Evolutionary conservation across 1,140 invertebrate genomes (phyloP).

Genomic region (Drosophila ohnishii): DNA sequence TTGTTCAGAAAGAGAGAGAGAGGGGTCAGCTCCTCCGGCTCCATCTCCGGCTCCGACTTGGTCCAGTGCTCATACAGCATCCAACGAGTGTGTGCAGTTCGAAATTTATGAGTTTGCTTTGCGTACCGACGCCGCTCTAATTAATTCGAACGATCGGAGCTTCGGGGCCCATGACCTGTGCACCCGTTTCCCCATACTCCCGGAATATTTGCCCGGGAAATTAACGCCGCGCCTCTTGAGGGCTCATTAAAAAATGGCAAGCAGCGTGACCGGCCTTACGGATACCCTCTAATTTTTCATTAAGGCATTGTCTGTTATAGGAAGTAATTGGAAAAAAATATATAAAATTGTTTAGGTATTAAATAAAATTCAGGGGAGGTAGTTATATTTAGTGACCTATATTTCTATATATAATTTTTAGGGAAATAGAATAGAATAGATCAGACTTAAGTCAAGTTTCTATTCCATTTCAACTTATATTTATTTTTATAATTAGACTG

Average conservation of each 20-base stretch:
- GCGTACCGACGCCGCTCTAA: constrained; percentile 54
- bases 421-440: neutral
- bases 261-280: constrained; percentile 28
- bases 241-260: constrained; percentile 39
- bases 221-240: constrained; percentile 18
- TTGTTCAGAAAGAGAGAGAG: constrained; percentile 46
- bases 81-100: neutral
- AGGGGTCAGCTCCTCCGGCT: constrained; percentile 38
- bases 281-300: constrained; percentile 6
- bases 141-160: constrained; percentile 60
- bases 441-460: neutral
- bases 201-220: constrained; percentile 35
- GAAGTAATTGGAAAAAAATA: neutral
- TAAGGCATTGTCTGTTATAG: neutral
- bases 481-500: neutral
- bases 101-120: constrained; percentile 43
- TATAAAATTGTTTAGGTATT: neutral
- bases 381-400: no score
- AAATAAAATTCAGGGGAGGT: neutral
- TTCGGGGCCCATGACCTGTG: constrained; percentile 36
- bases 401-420: neutral
- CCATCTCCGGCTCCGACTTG: neutral
- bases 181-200: constrained; percentile 25
- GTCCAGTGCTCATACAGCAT: neutral
- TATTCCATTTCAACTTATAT: neutral